Evolutionary conservation across 2,888 invertebrate genomes (phyloP).

Genomic region (Rhagonycha lutea): DNA sequence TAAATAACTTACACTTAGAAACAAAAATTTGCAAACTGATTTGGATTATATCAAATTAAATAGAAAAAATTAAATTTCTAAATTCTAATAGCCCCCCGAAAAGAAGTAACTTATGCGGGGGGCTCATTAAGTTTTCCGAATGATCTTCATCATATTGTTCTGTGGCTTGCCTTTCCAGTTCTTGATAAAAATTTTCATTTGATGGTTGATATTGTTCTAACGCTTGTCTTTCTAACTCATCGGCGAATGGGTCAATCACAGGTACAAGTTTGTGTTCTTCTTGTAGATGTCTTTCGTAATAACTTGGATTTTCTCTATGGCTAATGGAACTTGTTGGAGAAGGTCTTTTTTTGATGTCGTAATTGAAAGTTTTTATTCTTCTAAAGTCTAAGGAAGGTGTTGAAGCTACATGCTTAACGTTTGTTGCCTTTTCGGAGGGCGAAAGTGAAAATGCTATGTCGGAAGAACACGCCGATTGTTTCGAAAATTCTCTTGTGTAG

Average conservation of each 20-base stretch:
- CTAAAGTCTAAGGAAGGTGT: constrained; percentile 13
- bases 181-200: constrained; percentile 60
- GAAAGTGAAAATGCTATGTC: background rate
- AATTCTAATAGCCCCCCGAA: constrained; percentile 33
- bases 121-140: constrained; percentile 44
- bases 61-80: background rate
- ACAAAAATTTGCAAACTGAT: background rate
- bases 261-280: background rate
- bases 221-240: constrained; percentile 64
- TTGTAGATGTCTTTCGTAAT: background rate
- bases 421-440: background rate
- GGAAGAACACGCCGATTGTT: background rate
- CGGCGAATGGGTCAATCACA: constrained; percentile 41
- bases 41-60: background rate
- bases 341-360: background rate
- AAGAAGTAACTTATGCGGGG: constrained; percentile 37
- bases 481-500: background rate
- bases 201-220: constrained; percentile 65
- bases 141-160: constrained; percentile 61
- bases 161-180: constrained; percentile 68
- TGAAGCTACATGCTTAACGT: constrained; percentile 3
- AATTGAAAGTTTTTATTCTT: background rate
- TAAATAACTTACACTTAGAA: background rate
- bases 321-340: background rate
- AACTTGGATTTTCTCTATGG: background rate